These are phyloP conservation scores for Excalfactoria chinensis DNA, from an alignment of 2,113 vertebrate genomes.

Conservation along the genomic window DNA sequence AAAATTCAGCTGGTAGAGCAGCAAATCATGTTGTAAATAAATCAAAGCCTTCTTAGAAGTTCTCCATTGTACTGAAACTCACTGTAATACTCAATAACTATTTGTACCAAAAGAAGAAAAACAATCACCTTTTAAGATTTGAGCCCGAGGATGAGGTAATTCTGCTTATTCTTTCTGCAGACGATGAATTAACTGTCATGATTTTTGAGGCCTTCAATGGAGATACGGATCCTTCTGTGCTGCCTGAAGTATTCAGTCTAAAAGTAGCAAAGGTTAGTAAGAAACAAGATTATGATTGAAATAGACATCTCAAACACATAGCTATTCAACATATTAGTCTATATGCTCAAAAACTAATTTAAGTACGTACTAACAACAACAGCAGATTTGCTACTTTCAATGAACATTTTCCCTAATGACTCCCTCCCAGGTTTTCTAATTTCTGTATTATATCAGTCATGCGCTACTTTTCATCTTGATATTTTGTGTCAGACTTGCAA, in stretches of 20 bases:
- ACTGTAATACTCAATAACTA: background rate
- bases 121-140: conserved; percentile 82
- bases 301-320: background rate
- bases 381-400: background rate
- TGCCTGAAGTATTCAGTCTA: conserved; percentile 79
- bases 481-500: background rate
- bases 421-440: background rate
- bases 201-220: conserved; percentile 87
- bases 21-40: background rate
- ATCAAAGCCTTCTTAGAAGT: background rate
- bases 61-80: background rate
- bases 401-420: background rate
- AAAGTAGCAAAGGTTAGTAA: conserved; percentile 10
- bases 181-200: conserved; percentile 78
- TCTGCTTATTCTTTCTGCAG: conserved; percentile 85
- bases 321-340: background rate
- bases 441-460: background rate
- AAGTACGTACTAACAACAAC: background rate
- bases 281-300: background rate
- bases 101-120: conserved; percentile 16
- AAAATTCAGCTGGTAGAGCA: background rate
- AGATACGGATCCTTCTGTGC: conserved; percentile 76
- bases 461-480: background rate
- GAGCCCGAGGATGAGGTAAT: conserved; percentile 73
- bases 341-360: background rate